These are phyloP conservation scores for Holocentrus rufus DNA, from an alignment of 2,797 vertebrate genomes.

Conservation along the genomic window DNA sequence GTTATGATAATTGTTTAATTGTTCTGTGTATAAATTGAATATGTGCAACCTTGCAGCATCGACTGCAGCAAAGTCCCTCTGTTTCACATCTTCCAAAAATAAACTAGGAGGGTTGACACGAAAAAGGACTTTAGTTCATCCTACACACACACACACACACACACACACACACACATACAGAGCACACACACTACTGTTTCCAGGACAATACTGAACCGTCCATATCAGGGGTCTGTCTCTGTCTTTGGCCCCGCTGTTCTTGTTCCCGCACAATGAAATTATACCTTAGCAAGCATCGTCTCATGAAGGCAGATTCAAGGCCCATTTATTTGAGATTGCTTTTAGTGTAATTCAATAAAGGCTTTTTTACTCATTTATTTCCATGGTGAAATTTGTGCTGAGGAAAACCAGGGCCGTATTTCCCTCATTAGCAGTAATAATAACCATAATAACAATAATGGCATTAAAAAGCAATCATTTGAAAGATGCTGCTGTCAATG, in stretches of 20 bases:
- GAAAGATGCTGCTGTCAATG: slow-evolving; percentile 79
- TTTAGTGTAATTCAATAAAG: slow-evolving; percentile 89
- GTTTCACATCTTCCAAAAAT: slow-evolving; percentile 31
- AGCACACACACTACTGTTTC: slow-evolving; percentile 15
- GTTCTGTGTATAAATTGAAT: slow-evolving; percentile 50
- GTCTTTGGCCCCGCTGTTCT: slow-evolving; percentile 70
- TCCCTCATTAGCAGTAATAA: slow-evolving; percentile 88
- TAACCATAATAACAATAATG: slow-evolving; percentile 87
- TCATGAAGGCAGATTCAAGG: slow-evolving; percentile 84
- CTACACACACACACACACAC: background rate
- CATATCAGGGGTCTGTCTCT: slow-evolving; percentile 68
- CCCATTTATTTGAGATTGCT: slow-evolving; percentile 89
- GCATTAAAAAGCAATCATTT: slow-evolving; percentile 85
- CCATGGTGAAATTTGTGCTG: slow-evolving; percentile 86
- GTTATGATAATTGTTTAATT: slow-evolving; percentile 52
- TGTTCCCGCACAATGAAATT: slow-evolving; percentile 83
- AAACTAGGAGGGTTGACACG: slow-evolving; percentile 28
- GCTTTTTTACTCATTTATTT: slow-evolving; percentile 88
- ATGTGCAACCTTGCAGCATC: slow-evolving; percentile 18
- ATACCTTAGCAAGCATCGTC: slow-evolving; percentile 77
- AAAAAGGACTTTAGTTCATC: slow-evolving; percentile 14
- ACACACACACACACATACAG: slow-evolving; percentile 13
- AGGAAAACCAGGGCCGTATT: slow-evolving; percentile 84
- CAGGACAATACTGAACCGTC: slow-evolving; percentile 54
- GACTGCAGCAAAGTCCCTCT: slow-evolving; percentile 11